These are phyloP conservation scores for Heliocidaris erythrogramma DNA, from an alignment of 35 echinoderm and acorn worm genomes.

Conservation along the genomic window DNA sequence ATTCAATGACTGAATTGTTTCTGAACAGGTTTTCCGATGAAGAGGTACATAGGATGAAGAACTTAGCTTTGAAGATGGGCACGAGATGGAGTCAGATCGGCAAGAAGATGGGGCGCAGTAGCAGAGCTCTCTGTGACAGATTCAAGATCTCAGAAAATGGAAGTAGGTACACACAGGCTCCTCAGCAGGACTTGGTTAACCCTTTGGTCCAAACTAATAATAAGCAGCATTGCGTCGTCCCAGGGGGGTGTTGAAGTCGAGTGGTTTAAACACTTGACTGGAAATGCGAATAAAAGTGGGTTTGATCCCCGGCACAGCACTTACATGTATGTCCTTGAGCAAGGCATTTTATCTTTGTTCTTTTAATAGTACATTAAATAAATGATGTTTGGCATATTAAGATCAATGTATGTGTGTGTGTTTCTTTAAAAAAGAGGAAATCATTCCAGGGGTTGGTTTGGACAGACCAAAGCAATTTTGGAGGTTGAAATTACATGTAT, in stretches of 20 bases:
- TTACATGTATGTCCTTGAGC: not conserved
- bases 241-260: no score
- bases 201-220: not conserved
- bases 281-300: not conserved
- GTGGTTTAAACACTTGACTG: not conserved
- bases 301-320: not conserved
- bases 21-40: not conserved
- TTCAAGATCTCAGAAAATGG: constrained; percentile 16
- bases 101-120: constrained; percentile 40
- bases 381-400: no score
- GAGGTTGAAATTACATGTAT: no score
- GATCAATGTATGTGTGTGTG: no score
- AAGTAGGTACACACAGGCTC: not conserved
- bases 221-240: not conserved
- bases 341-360: not conserved
- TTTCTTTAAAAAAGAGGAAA: no score
- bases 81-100: constrained; percentile 14
- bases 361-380: not conserved
- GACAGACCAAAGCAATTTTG: no score
- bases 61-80: constrained; percentile 6
- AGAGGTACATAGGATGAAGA: constrained; percentile 15
- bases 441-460: no score
- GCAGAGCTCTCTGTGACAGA: constrained; percentile 24
- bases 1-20: no score
- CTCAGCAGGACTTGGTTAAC: not conserved